Evolutionary conservation across 2,888 invertebrate species (phyloP).

Genomic region (Leuctra nigra): DNA sequence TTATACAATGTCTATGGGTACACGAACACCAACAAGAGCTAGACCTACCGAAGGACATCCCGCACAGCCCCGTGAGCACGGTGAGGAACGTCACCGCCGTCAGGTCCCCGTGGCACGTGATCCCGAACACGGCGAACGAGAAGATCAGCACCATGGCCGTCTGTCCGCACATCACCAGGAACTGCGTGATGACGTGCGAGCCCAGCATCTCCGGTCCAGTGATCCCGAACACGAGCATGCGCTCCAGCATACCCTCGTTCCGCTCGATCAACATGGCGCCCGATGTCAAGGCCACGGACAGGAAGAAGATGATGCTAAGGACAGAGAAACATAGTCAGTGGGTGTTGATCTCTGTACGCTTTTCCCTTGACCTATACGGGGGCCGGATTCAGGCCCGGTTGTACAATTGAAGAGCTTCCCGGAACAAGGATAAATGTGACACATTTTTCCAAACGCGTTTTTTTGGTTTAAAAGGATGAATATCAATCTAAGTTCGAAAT

Average conservation of each 20-base stretch:
- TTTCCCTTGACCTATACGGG: too few species aligned
- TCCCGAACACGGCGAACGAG: slow-evolving; percentile 67
- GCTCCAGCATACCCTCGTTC: slow-evolving; percentile 83
- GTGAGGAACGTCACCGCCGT: slow-evolving; percentile 67
- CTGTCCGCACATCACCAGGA: slow-evolving; percentile 80
- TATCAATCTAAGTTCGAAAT: too few species aligned
- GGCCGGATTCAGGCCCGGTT: too few species aligned
- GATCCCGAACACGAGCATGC: slow-evolving; percentile 76
- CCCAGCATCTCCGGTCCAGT: slow-evolving; percentile 76
- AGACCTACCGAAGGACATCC: slow-evolving; percentile 89
- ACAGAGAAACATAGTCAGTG: slow-evolving; percentile 5
- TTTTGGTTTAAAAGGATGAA: too few species aligned
- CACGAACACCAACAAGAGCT: neutral
- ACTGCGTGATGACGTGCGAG: slow-evolving; percentile 82
- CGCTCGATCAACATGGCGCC: slow-evolving; percentile 83
- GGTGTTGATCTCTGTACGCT: neutral
- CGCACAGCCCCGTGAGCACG: slow-evolving; percentile 78
- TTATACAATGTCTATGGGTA: too few species aligned
- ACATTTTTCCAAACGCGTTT: too few species aligned
- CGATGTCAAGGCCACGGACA: slow-evolving; percentile 88
- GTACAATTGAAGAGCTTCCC: too few species aligned
- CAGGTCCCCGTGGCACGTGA: slow-evolving; percentile 71
- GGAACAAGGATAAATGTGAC: too few species aligned
- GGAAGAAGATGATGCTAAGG: slow-evolving; percentile 81
- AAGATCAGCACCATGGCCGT: slow-evolving; percentile 70